Evolutionary conservation across 2,888 invertebrate genomes (phyloP).

Genomic region (Orthonychiurus folsomi): DNA sequence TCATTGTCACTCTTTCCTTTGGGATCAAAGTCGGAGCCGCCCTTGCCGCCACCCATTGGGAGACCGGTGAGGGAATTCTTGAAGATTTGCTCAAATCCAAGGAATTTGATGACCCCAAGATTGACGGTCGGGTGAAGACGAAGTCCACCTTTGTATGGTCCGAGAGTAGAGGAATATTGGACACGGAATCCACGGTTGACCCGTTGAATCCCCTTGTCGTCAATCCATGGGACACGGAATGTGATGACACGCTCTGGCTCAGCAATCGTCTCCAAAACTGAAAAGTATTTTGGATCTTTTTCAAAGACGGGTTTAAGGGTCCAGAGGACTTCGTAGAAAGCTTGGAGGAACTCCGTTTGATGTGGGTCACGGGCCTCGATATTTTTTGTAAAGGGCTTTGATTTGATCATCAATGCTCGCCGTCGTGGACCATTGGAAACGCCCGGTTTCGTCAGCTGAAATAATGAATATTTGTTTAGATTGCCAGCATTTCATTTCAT

Average conservation of each 20-base stretch:
- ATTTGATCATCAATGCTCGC: constrained; percentile 3
- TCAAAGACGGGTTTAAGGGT: constrained; percentile 19
- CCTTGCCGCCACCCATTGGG: constrained; percentile 20
- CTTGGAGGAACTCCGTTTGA: constrained; percentile 11
- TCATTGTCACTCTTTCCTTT: constrained; percentile 21
- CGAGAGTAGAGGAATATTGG: constrained; percentile 18
- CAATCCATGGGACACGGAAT: constrained; percentile 21
- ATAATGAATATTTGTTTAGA: too few species aligned
- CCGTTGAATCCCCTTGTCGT: constrained; percentile 17
- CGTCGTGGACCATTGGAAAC: constrained; percentile 5
- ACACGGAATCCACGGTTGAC: constrained; percentile 19
- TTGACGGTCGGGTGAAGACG: constrained; percentile 20
- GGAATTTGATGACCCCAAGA: constrained; percentile 17
- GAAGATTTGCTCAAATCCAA: constrained; percentile 20
- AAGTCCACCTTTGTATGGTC: constrained; percentile 21
- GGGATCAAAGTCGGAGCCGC: constrained; percentile 19
- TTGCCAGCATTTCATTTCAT: too few species aligned
- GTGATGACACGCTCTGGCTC: constrained; percentile 19
- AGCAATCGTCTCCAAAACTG: constrained; percentile 16
- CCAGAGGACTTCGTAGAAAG: constrained; percentile 16
- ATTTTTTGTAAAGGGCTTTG: background rate
- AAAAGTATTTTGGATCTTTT: constrained; percentile 16
- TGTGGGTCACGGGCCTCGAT: constrained; percentile 12
- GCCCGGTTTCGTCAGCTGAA: too few species aligned
- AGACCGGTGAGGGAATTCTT: constrained; percentile 19